Conservation (phyloP, 2,797 vertebrate genomes). For the Hydrophis major region DNA sequence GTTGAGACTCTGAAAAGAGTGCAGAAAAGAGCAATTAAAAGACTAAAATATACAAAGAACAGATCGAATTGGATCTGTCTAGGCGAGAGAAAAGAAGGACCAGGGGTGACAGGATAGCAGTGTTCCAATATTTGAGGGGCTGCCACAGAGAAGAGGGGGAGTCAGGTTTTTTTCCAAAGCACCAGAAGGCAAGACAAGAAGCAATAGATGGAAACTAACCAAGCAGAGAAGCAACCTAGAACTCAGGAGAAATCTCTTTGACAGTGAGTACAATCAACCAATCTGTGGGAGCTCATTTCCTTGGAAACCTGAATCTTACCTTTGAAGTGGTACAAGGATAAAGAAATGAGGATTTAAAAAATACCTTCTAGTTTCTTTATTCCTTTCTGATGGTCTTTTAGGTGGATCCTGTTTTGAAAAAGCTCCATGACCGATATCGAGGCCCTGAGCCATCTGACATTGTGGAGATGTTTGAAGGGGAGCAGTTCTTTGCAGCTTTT, state of each 20-base stretch:
- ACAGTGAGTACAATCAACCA: background rate
- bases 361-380: background rate
- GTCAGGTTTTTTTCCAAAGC: background rate
- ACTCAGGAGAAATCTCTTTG: background rate
- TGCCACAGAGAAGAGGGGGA: background rate
- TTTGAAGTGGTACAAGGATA: slow-evolving; percentile 5
- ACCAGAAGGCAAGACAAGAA: background rate
- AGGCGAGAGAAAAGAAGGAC: background rate
- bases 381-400: slow-evolving; percentile 28
- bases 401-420: slow-evolving; percentile 73
- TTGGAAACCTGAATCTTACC: background rate
- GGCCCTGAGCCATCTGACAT: slow-evolving; percentile 95
- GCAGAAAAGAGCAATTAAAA: background rate
- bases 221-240: background rate
- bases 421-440: slow-evolving; percentile 77
- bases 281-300: background rate
- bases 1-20: background rate
- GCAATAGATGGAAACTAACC: background rate
- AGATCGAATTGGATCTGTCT: background rate
- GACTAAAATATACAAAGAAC: background rate
- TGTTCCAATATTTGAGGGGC: background rate
- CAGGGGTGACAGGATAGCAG: background rate
- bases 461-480: slow-evolving; percentile 92
- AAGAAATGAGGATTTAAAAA: background rate
- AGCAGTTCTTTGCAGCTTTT: slow-evolving; percentile 96